These are phyloP conservation scores for Pristionchus exspectatus DNA, from an alignment of 2,888 invertebrate species.

Conservation along the genomic window DNA sequence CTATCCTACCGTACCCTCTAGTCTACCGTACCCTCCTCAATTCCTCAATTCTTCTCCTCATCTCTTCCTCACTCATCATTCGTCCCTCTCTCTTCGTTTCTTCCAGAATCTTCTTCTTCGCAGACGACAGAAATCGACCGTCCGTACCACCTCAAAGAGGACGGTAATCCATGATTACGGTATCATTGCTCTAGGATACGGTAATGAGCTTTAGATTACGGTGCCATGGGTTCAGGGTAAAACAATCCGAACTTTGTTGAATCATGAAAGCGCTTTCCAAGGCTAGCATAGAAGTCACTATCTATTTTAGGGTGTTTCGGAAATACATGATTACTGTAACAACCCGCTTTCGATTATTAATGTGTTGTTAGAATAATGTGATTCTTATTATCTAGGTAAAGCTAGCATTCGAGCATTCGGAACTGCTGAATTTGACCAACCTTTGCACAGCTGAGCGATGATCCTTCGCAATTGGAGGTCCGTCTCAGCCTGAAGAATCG, in stretches of 20 bases:
- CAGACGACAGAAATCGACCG: background rate
- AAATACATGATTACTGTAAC: background rate
- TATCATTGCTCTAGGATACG: background rate
- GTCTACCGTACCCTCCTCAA: background rate
- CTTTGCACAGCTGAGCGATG: background rate
- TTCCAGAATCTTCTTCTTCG: constrained; percentile 49
- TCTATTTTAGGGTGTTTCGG: too few species aligned
- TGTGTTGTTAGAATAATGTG: background rate
- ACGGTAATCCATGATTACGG: background rate
- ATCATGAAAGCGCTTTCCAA: too few species aligned
- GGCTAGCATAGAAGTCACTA: too few species aligned
- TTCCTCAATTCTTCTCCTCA: constrained; percentile 34
- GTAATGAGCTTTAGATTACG: too few species aligned
- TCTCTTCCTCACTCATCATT: constrained; percentile 22
- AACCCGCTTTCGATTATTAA: too few species aligned
- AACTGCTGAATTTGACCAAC: background rate
- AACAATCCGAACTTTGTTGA: too few species aligned
- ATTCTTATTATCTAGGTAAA: background rate
- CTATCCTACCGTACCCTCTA: background rate
- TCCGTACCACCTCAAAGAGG: background rate
- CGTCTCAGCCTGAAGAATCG: background rate
- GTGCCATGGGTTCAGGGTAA: too few species aligned
- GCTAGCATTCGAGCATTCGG: background rate
- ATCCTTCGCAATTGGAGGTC: constrained; percentile 37
- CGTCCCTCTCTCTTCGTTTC: constrained; percentile 4